Evolutionary conservation across 2,113 vertebrate species (phyloP), one percentile per base, ranked within the genome.

Genomic region (Mugil cephalus): DNA sequence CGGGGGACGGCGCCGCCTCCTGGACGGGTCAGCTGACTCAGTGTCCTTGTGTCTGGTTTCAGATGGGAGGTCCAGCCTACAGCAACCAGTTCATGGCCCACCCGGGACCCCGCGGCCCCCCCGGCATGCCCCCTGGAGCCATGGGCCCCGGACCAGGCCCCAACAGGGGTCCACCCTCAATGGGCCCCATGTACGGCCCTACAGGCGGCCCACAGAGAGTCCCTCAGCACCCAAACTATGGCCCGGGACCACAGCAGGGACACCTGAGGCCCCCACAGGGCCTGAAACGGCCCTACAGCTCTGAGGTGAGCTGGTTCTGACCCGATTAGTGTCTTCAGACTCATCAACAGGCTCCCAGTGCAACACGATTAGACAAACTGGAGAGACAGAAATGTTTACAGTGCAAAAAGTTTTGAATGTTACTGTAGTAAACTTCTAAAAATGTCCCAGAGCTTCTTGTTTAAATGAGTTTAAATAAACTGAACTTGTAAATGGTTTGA

Each of bases 51-150:
- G 12, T 11, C 66, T 4, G 62, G 0, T 60, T 1, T 50, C 74
- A 98, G 97, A 95, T 98, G 93, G 94, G 95, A 0, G 82, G 94
- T 0, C 92, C 93, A 3, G 89, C 93, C 21, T 98, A 96, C 53
- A 92, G 84, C 87, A 95, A 85, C 82, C 97, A 97, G 87, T 98
- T 96, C 88, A 85, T 98, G 78, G 88, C 93, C 47, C 96, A 96
- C 10, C 80, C 94, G 0, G 95, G 93, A 0, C 93, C 97, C 24
- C 93, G 96, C 0, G 95, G 95, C 5, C 94, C 95, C 47, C 80
- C 88, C 0, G 89, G 94, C 6, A 90, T 96, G 88, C 88, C 92
- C 4, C 87, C 94, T 2, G 88, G 95, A 65, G 89, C 89, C 36
- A 94, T 96, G 92, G 96, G 84, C 35, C 90, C 94, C 0, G 85